Base-by-base conservation (phyloP, 2,888 invertebrate genomes). In the Chrysolina oricalcia region DNA sequence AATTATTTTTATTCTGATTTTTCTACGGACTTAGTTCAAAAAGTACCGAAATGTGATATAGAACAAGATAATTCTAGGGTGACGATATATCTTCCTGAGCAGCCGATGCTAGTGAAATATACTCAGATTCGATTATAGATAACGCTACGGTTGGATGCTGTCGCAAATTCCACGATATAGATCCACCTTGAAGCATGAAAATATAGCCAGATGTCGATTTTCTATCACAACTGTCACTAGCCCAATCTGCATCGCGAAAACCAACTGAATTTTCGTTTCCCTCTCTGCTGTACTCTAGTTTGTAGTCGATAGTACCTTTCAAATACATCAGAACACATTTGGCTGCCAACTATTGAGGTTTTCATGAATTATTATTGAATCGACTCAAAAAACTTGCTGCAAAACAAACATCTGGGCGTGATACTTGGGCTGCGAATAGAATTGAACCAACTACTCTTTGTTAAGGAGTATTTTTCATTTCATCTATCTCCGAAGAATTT, bases 271-370 rank as follows among this genome's bases (percentile, higher is more conserved):
- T 48, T 48, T n/a, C 15, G 48, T 15, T 48, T 48, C 15, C 48
- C 4, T 48, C n/a, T 48, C 48, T 48, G 48, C 11, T 48, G 13
- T 48, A 48, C 15, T 15, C 48, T 4, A 15, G 13, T 48, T 48
- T 48, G 48, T 4, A 48, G 13, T 48, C 48, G n/a, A 43, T 46
- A 19, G 69, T 69, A 53, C 70, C 69, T 41, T 69, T 70, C 40
- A 73, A 56, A 59, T 69, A 73, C n/a, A 59, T 27, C n/a, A 73
- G 19, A 4, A 70, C 69, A 35, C 68, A 21, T 56, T 73, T 73
- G 23, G 41, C 69, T 17, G 59, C 69, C 41, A 6, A 27, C 72
- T 59, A 73, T 70, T 73, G 68, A 23, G 10, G n/a, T 40, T n/a
- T 15, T 2, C 69, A 59, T 56, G 73, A 69, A 73, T 69, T 67